These are phyloP conservation scores for Camelus dromedarius DNA, from an alignment of 2,113 vertebrate species.

Conservation along the genomic window DNA sequence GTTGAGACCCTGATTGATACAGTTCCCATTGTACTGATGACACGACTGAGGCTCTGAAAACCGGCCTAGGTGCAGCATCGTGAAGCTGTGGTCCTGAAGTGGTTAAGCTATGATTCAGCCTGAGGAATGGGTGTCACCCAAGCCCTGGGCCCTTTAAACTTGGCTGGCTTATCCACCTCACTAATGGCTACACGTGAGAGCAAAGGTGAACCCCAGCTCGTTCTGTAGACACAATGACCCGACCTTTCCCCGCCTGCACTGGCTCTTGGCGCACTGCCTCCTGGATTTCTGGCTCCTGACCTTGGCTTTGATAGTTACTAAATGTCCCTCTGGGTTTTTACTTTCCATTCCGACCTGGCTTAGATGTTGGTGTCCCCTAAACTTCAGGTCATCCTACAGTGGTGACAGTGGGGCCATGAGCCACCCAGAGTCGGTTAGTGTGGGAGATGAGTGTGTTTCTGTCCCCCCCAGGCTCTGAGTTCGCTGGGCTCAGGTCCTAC, in stretches of 20 bases:
- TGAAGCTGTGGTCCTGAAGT: not conserved
- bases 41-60: not conserved
- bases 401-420: not conserved
- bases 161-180: not conserved
- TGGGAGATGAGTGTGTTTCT: not conserved
- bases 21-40: not conserved
- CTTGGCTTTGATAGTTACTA: not conserved
- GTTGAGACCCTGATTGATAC: not conserved
- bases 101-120: not conserved
- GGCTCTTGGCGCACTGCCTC: slow-evolving; percentile 9
- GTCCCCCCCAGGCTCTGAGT: not conserved
- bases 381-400: not conserved
- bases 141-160: not conserved
- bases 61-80: rapidly evolving
- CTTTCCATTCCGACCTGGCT: not conserved
- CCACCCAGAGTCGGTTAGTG: no score
- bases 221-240: not conserved
- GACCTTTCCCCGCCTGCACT: not conserved
- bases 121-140: not conserved
- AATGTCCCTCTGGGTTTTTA: not conserved
- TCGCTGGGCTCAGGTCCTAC: not conserved
- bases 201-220: not conserved
- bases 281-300: slow-evolving; percentile 22
- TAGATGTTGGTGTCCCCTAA: not conserved
- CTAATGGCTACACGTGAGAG: not conserved